Evolutionary conservation across 2,797 vertebrate species (phyloP).

Genomic region (Sebastes trivittatus): DNA sequence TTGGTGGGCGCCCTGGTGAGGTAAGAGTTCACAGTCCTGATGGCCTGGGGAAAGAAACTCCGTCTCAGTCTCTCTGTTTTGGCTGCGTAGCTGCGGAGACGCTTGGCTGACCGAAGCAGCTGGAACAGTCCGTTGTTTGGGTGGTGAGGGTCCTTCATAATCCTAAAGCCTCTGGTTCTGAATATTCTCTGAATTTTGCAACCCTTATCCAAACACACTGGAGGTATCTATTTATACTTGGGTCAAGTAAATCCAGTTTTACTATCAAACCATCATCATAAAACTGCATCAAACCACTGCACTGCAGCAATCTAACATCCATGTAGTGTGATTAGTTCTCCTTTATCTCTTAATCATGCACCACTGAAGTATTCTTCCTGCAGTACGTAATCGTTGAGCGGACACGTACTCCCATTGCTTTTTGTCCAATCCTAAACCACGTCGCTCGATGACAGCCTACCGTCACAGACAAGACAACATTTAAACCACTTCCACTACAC

Average conservation of each 20-base stretch:
- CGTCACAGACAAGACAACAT: neutral
- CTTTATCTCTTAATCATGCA: neutral
- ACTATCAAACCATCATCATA: neutral
- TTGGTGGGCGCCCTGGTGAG: too few relatives aligned
- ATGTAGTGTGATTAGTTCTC: too few relatives aligned
- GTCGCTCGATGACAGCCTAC: neutral
- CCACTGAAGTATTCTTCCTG: neutral
- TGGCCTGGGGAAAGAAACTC: too few relatives aligned
- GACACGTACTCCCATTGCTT: neutral
- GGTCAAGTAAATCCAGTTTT: neutral
- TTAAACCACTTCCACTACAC: slow-evolving; percentile 4
- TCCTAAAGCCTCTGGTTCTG: too few relatives aligned
- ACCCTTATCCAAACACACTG: neutral
- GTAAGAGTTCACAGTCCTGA: too few relatives aligned
- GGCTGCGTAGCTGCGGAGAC: too few relatives aligned
- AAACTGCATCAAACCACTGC: neutral
- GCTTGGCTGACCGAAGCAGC: too few relatives aligned
- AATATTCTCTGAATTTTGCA: neutral
- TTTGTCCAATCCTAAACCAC: neutral
- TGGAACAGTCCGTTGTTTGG: too few relatives aligned
- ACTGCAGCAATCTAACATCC: neutral
- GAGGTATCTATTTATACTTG: neutral
- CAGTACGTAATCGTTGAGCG: neutral
- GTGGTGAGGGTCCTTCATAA: too few relatives aligned
- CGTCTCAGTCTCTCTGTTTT: too few relatives aligned